These are phyloP conservation scores for Congeria kusceri DNA, from an alignment of 2,888 invertebrate genomes.

Conservation along the genomic window DNA sequence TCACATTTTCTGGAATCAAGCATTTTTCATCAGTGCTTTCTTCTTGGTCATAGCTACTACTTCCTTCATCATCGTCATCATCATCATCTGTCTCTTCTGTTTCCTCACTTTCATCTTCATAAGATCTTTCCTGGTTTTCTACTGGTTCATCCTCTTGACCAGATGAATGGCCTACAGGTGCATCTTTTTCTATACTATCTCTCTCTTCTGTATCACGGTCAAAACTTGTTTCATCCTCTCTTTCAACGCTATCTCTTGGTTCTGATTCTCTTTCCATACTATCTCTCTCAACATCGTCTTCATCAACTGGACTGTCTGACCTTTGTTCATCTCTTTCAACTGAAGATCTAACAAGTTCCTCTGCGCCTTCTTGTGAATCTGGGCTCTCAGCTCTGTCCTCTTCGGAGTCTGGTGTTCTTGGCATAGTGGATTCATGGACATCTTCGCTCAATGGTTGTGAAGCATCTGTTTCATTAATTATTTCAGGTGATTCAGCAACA, in stretches of 20 bases:
- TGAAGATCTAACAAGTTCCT: conserved; percentile 46
- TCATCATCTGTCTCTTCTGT: conserved; percentile 47
- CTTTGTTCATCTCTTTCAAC: conserved; percentile 55
- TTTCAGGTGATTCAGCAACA: conserved; percentile 4
- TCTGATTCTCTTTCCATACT: conserved; percentile 25
- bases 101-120: conserved; percentile 54
- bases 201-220: conserved; percentile 44
- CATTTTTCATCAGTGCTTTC: conserved; percentile 69
- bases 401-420: conserved; percentile 38
- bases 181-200: conserved; percentile 35
- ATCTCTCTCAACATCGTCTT: conserved; percentile 26
- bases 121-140: conserved; percentile 55
- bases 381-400: conserved; percentile 57
- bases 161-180: neutral
- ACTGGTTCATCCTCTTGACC: conserved; percentile 35
- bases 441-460: neutral
- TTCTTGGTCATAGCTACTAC: conserved; percentile 61
- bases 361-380: conserved; percentile 48
- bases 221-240: conserved; percentile 42
- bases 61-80: conserved; percentile 73
- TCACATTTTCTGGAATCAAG: conserved; percentile 48
- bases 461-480: neutral
- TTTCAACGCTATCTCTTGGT: conserved; percentile 15
- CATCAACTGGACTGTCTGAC: conserved; percentile 15
- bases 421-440: conserved; percentile 6